A percentile compares a stretch with the other conserved stretches of the same genome.
Evolutionary conservation across 2,888 invertebrate species (phyloP).

Genomic region (Caenorhabditis imperialis): DNA sequence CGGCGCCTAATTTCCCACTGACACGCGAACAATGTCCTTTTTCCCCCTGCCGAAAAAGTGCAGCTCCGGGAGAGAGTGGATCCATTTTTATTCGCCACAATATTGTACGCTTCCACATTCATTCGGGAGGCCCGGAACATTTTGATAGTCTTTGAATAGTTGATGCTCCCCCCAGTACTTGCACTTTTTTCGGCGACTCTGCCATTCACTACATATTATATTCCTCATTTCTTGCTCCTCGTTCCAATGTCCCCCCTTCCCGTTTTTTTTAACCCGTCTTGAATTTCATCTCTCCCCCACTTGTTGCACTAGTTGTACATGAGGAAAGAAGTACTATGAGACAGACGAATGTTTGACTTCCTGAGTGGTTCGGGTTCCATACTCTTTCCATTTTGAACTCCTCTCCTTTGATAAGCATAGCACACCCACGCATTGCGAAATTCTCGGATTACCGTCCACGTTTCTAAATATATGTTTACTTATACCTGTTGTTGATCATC

Average conservation of each 20-base stretch:
- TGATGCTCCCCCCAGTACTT: conserved; percentile 1
- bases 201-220: conserved; percentile 2
- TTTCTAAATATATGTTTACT: no score
- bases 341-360: conserved; percentile 53
- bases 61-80: conserved; percentile 16
- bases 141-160: conserved; percentile 25
- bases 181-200: neutral
- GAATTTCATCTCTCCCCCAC: conserved; percentile 32
- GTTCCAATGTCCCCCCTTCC: neutral
- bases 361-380: conserved; percentile 46
- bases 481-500: no score
- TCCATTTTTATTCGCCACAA: conserved; percentile 2
- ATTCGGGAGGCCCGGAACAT: conserved; percentile 3
- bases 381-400: no score
- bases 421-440: no score
- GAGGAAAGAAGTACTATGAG: conserved; percentile 37
- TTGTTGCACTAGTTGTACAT: conserved; percentile 14
- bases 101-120: neutral
- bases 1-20: conserved; percentile 41
- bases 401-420: no score
- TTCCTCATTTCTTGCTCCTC: conserved; percentile 10
- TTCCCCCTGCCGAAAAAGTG: conserved; percentile 22
- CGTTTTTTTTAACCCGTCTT: conserved; percentile 39
- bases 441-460: no score
- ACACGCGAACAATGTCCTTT: conserved; percentile 46